These are phyloP conservation scores for Jaculus jaculus DNA, from an alignment of 2,113 vertebrate genomes.

Conservation along the genomic window DNA sequence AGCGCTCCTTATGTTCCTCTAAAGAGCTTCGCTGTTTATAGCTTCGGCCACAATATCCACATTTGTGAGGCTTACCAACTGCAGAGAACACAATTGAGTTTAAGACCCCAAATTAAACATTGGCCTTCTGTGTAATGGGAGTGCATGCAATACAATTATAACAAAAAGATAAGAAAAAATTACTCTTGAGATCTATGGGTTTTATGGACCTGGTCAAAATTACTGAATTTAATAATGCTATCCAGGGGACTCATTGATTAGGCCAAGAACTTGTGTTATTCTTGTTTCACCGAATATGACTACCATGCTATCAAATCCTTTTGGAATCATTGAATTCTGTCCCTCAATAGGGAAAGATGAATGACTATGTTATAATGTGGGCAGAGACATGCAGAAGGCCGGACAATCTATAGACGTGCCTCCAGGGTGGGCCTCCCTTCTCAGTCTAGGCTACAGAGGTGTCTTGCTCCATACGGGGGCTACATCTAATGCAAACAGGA, in stretches of 20 bases:
- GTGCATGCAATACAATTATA: constrained; percentile 53
- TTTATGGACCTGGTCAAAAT: not conserved
- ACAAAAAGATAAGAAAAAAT: not conserved
- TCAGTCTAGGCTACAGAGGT: fast-evolving
- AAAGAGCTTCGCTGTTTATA: constrained; percentile 99
- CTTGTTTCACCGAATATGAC: not conserved
- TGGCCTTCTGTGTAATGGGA: constrained; percentile 4
- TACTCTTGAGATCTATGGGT: not conserved
- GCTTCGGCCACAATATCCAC: constrained; percentile 98
- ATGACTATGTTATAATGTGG: fast-evolving
- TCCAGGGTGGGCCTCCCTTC: not conserved
- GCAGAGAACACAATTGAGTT: constrained; percentile 80
- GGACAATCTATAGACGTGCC: fast-evolving
- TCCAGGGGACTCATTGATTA: not conserved
- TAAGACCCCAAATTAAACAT: constrained; percentile 61
- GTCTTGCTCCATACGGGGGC: fast-evolving
- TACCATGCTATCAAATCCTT: not conserved
- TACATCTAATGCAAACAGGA: not conserved
- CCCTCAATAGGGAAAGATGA: not conserved
- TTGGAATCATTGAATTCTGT: not conserved
- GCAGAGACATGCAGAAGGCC: too few species aligned
- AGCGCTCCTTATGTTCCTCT: constrained; percentile 99
- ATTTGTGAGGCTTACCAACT: constrained; percentile 99
- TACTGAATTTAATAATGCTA: not conserved
- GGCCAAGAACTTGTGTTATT: not conserved